Conservation (phyloP, 2,113 vertebrate species). For the Pygoscelis antarcticus region DNA sequence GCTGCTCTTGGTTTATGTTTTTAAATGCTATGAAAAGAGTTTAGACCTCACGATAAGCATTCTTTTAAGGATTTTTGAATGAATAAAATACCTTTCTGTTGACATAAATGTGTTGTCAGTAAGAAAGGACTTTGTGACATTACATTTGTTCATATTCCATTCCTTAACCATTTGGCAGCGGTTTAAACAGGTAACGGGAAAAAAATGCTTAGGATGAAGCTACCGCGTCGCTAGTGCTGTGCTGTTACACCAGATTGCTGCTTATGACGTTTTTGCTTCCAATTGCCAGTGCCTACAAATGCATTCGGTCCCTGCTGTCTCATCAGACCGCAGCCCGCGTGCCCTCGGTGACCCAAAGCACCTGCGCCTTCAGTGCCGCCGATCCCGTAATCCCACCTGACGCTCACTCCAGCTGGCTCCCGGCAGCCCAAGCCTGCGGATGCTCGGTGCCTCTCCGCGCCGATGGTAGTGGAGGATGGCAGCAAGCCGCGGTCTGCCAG, state of each 20-base stretch:
- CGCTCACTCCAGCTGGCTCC: not conserved
- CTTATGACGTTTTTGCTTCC: not conserved
- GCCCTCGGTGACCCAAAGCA: not conserved
- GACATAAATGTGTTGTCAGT: not conserved
- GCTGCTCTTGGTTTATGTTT: not conserved
- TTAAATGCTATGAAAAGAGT: not conserved
- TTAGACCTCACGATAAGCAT: rapidly evolving
- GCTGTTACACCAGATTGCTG: not conserved
- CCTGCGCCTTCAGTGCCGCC: not conserved
- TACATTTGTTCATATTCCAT: not conserved
- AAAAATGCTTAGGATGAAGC: not conserved
- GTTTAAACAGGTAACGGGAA: not conserved
- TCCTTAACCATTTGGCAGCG: not conserved
- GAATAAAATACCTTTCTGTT: not conserved
- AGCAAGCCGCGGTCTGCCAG: not conserved
- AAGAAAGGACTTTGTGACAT: not conserved
- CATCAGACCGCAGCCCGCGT: not conserved
- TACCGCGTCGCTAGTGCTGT: not conserved
- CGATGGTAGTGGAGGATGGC: rapidly evolving
- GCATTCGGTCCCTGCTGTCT: not conserved
- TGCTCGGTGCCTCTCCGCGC: rapidly evolving
- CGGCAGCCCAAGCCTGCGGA: not conserved
- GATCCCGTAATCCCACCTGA: not conserved
- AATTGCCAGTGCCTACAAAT: not conserved
- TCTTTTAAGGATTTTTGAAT: not conserved